Conservation (phyloP, 2,888 invertebrate species). For the Drosophila vallismaia region DNA sequence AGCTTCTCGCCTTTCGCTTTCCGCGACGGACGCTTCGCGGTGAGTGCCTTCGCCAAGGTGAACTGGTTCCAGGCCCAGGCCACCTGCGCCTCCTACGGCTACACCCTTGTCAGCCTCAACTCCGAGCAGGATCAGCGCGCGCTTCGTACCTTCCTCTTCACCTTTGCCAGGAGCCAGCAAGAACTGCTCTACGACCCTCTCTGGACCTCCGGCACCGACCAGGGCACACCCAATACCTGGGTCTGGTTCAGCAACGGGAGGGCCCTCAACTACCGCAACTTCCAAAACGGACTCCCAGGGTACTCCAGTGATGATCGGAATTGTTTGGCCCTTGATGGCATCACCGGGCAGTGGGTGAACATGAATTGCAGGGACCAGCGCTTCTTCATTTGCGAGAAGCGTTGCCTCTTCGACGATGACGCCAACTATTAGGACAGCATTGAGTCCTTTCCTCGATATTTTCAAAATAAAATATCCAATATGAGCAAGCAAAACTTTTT, state of each 20-base stretch:
- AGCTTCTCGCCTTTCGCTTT: conserved; percentile 34
- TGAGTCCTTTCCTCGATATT: neutral
- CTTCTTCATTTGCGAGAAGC: conserved; percentile 34
- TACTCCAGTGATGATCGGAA: conserved; percentile 18
- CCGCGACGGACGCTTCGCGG: conserved; percentile 46
- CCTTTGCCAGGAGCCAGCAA: conserved; percentile 19
- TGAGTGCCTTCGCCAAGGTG: conserved; percentile 44
- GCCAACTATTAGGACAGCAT: neutral
- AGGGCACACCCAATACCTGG: conserved; percentile 35
- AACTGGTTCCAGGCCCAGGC: conserved; percentile 61
- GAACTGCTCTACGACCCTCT: conserved; percentile 18
- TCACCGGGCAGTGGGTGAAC: conserved; percentile 47
- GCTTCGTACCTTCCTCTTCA: conserved; percentile 38
- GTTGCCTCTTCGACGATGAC: conserved; percentile 32
- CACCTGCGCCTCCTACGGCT: conserved; percentile 53
- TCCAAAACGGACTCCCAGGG: conserved; percentile 25
- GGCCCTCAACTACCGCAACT: conserved; percentile 47
- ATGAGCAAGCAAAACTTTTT: neutral
- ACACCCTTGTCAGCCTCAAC: conserved; percentile 54
- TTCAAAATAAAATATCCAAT: neutral
- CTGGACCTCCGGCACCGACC: conserved; percentile 61
- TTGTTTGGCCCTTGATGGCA: conserved; percentile 41
- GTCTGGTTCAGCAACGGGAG: conserved; percentile 63
- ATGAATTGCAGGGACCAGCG: conserved; percentile 16
- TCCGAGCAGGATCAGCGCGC: conserved; percentile 35